phyloP scores from a whole-genome alignment of 2,888 invertebrate species.

The Nephrotoma appendiculata region DNA sequence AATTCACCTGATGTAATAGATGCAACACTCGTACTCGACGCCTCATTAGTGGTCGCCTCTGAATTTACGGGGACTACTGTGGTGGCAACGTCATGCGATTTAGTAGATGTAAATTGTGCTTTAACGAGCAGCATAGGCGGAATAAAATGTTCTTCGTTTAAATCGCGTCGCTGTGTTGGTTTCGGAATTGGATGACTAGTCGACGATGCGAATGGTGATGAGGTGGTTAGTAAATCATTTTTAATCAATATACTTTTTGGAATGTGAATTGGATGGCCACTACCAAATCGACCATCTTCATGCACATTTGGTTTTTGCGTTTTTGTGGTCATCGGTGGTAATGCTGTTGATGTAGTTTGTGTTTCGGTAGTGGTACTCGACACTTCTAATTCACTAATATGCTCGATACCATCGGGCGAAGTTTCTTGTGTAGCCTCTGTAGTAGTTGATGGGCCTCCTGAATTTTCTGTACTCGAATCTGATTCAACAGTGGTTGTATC shows the following conservation, averaged over 20 bases:
- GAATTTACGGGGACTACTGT: background rate
- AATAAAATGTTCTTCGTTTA: conserved; percentile 29
- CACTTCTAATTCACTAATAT: conserved; percentile 6
- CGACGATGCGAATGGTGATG: conserved; percentile 4
- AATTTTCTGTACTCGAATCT: background rate
- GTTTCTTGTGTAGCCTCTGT: background rate
- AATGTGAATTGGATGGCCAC: conserved; percentile 29
- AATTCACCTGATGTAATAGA: background rate
- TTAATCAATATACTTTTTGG: background rate
- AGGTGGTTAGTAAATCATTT: background rate
- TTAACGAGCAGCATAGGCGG: conserved; percentile 33
- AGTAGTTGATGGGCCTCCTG: background rate
- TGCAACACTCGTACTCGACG: conserved; percentile 7
- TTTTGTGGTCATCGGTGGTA: background rate
- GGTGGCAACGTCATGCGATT: conserved; percentile 9
- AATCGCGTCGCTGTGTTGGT: background rate
- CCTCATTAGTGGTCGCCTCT: background rate
- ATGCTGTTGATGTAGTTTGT: background rate
- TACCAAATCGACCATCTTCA: conserved; percentile 6
- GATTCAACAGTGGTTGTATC: background rate
- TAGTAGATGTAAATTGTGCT: conserved; percentile 29
- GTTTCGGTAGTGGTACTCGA: background rate
- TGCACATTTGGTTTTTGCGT: background rate
- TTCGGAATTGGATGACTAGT: background rate
- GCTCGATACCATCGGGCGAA: background rate